Evolutionary conservation across 2,888 invertebrate species (phyloP), one percentile per base, ranked within the genome.

Genomic region (Aphelenchoides bicaudatus): DNA sequence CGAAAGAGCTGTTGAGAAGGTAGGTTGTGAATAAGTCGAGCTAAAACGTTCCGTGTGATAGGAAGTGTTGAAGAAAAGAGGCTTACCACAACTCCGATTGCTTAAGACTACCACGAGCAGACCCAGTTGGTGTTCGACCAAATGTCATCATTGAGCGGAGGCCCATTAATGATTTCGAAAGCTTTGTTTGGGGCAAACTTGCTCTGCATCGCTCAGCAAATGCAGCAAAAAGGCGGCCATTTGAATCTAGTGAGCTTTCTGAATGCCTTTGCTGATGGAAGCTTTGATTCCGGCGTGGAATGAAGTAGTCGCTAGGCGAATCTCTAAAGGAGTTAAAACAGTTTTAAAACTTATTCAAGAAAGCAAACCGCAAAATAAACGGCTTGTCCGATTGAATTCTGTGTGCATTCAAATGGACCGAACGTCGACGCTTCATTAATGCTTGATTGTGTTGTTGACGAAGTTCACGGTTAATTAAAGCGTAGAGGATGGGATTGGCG

Each of bases 401-500:
- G 21, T 43, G 43, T 8, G 43, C 43, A 25, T 43, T 43, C 37
- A 62, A 21, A 25, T 67, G 70, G 23, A 76, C 62, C 1, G 75
- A 76, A 39, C 73, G 71, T 21, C 75, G 59, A 48, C 73, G 66
- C 39, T 72, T 61, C 30, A 66, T 63, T 63, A 76, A 65, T 6
- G 76, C 76, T 56, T 68, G 63, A 10, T 70, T 58, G 56, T 76
- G 76, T 52, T 76, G 76, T 29, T 70, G 65, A 28, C 76, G 68
- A 2, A 76, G 66, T 46, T 76, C 76, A 19, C 75, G 66, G 58
- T 77, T 77, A 55, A 77, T 75, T 48, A 78, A 63, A 2, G 77
- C 77, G 59, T 78, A 77, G 52, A 77, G 68, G 2, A 78, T 65
- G n/a, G 77, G 77, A 54, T 77, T 77, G 34, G 72, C 75, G 1